Evolutionary conservation across 2,797 vertebrate species (phyloP).

Genomic region (Sebastolobus altivelis): DNA sequence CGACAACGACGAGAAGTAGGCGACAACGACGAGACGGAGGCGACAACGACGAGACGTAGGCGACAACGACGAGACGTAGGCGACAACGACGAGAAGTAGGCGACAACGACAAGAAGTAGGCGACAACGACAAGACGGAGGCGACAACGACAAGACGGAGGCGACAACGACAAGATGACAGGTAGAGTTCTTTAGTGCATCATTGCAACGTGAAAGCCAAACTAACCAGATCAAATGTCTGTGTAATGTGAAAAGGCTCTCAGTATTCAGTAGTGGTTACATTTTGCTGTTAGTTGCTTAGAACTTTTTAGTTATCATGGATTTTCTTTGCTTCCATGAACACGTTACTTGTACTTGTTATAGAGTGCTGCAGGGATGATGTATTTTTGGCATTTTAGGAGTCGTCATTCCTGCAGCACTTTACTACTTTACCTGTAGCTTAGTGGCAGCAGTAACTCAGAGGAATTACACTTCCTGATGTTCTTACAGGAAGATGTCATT

Average conservation of each 20-base stretch:
- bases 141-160: not conserved
- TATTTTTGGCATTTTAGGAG: too few relatives aligned
- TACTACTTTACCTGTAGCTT: not conserved
- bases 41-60: not conserved
- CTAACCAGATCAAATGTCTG: too few relatives aligned
- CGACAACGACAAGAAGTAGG: too few relatives aligned
- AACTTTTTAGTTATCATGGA: not conserved
- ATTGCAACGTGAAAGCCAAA: too few relatives aligned
- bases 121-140: too few relatives aligned
- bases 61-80: not conserved
- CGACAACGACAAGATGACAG: too few relatives aligned
- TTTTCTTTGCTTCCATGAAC: not conserved
- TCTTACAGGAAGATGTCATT: not conserved
- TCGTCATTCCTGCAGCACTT: too few relatives aligned
- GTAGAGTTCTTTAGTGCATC: too few relatives aligned
- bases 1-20: accelerated
- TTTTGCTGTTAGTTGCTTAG: not conserved
- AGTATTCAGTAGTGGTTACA: not conserved
- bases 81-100: too few relatives aligned
- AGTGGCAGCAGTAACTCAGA: conserved; percentile 4
- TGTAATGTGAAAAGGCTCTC: not conserved
- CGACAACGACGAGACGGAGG: too few relatives aligned
- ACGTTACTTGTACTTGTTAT: not conserved
- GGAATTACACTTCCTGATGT: not conserved
- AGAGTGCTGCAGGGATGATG: too few relatives aligned